Evolutionary conservation across 2,797 vertebrate genomes (phyloP), one percentile per base, ranked within the genome.

Genomic region (Aphelocoma californica): DNA sequence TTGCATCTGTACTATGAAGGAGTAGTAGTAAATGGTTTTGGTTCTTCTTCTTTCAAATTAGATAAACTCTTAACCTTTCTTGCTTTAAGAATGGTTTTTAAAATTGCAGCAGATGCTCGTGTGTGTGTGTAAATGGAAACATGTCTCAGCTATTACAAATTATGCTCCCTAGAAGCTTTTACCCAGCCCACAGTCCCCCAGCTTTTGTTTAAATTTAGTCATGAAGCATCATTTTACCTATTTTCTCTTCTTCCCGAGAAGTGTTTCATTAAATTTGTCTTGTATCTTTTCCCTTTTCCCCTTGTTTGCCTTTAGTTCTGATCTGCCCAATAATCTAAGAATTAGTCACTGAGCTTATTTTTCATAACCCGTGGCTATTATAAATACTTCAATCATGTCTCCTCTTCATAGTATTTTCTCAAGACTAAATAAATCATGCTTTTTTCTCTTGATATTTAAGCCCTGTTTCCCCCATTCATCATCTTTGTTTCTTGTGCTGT

Each of bases 331-430:
- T 38, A 48, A 87, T 47, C 69, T 83, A 32, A 61, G 81, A 93
- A 81, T 86, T 62, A 90, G 44, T 83, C 86, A 74, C 47, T 34
- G 38, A 88, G 38, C 61, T 96, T 93, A 65, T 56, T 72, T 83
- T 96, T 86, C 78, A 36, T 92, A 93, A 88, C 89, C 61, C 10
- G 0, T 88, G 66, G 79, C 81, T 89, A 71, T 93, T 87, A 65
- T 28, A 91, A 89, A 79, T 71, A 24, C 54, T 87, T 93, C 44
- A 72, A 3, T 74, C 51, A 9, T 87, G 34, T 80, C 29, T 91
- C 34, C 23, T 90, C 56, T 73, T 92, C 65, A 73, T 89, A 65
- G 75, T 86, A 47, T 87, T 90, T 93, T 66, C 78, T 88, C 57
- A 62, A 65, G 47, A 50, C 57, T 78, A 64, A 93, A 92, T 85